Evolutionary conservation across 92 coral and sea anemone genomes (phyloP).

Genomic region (Parazoanthus darwini): DNA sequence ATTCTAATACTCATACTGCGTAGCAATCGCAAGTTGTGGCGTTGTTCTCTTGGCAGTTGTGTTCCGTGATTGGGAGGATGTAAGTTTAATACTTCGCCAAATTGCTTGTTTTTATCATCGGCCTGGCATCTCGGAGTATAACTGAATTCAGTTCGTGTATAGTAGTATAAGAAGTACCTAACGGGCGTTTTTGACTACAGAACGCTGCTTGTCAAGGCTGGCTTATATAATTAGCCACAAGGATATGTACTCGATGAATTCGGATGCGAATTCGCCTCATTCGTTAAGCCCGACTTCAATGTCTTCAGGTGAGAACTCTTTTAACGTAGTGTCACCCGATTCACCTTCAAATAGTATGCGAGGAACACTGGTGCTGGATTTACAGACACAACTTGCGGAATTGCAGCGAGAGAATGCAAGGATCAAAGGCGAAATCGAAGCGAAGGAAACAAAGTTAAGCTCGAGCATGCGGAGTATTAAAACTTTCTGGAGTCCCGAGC

Average conservation of each 20-base stretch:
- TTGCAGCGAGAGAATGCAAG: constrained; percentile 88
- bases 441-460: constrained; percentile 91
- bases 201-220: neutral
- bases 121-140: neutral
- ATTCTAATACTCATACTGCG: neutral
- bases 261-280: constrained; percentile 49
- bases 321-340: constrained; percentile 7
- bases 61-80: neutral
- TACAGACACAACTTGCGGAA: constrained; percentile 67
- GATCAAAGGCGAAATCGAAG: constrained; percentile 87
- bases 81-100: neutral
- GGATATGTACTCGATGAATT: constrained; percentile 54
- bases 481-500: constrained; percentile 98
- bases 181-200: neutral
- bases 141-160: neutral
- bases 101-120: constrained; percentile 14
- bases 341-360: constrained; percentile 36
- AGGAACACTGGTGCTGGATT: constrained; percentile 48
- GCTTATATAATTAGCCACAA: neutral
- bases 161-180: constrained; percentile 17
- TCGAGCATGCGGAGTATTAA: constrained; percentile 99
- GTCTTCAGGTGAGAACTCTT: constrained; percentile 28
- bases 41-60: constrained; percentile 25
- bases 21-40: neutral
- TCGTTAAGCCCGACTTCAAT: constrained; percentile 54